A percentile compares a stretch with the other conserved stretches of the same genome.
These are phyloP conservation scores for Julus scanicus DNA, from an alignment of 2,888 invertebrate species.

Conservation along the genomic window DNA sequence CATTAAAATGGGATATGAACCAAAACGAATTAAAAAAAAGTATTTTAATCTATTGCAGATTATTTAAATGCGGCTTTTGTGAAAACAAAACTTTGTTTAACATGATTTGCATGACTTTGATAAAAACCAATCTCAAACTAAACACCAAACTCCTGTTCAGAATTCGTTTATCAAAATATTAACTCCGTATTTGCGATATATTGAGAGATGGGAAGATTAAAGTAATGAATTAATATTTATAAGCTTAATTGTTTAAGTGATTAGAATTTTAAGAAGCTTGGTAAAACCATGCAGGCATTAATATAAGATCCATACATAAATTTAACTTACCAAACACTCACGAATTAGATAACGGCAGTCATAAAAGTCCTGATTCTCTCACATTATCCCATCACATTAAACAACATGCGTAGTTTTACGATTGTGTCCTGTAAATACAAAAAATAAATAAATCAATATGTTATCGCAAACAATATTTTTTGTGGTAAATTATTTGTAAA, in stretches of 20 bases:
- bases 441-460: not conserved
- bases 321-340: not conserved
- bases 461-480: not conserved
- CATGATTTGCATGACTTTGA: not conserved
- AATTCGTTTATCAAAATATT: no score
- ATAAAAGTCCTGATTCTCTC: not conserved
- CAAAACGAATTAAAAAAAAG: not conserved
- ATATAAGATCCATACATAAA: not conserved
- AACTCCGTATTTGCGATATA: no score
- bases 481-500: no score
- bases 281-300: not conserved
- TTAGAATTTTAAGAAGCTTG: no score
- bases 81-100: not conserved
- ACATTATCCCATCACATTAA: not conserved
- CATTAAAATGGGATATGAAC: not conserved
- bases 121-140: not conserved
- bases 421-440: not conserved
- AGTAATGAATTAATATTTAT: no score
- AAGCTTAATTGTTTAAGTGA: no score
- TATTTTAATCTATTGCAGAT: not conserved
- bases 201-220: no score
- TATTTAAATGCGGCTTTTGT: not conserved
- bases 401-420: not conserved
- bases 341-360: not conserved
- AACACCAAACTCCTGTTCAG: no score